Conservation (phyloP, 53 echinoderm and acorn worm species). For the Patiria pectinifera region DNA sequence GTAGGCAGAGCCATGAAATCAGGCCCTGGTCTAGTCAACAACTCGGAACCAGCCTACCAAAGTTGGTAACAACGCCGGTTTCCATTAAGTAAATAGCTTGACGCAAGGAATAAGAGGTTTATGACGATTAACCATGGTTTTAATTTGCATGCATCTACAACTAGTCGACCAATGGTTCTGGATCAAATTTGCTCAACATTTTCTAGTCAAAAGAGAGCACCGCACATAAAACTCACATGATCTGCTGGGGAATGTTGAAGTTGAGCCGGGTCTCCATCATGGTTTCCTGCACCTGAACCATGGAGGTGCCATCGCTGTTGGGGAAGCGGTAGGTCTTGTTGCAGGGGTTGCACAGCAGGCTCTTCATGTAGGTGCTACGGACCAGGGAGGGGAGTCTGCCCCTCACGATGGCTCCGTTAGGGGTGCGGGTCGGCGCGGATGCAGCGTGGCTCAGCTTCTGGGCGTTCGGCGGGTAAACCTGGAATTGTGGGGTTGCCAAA, state of each 20-base stretch:
- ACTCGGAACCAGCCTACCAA: no score
- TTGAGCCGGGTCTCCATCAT: conserved; percentile 91
- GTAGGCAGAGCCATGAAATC: no score
- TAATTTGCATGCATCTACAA: no score
- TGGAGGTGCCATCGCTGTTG: conserved; percentile 71
- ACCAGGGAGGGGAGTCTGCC: conserved; percentile 56
- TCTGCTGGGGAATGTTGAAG: conserved; percentile 84
- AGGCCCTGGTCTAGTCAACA: no score
- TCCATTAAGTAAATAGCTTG: no score
- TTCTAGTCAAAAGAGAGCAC: no score
- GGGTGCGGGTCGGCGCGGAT: conserved; percentile 29
- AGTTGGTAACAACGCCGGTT: no score
- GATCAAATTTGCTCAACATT: no score
- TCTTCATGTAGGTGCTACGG: conserved; percentile 63
- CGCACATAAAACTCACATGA: conserved; percentile 79
- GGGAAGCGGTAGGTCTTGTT: conserved; percentile 88
- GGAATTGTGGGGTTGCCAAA: not conserved
- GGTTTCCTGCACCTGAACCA: conserved; percentile 88
- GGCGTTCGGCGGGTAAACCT: not conserved
- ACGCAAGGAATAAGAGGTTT: no score
- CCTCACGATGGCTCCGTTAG: conserved; percentile 38
- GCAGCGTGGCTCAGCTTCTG: not conserved
- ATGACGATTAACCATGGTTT: no score
- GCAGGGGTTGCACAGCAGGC: conserved; percentile 83
- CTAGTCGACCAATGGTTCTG: no score